Evolutionary conservation across 1,140 invertebrate genomes (phyloP).

Genomic region (Zaprionus nigranus): DNA sequence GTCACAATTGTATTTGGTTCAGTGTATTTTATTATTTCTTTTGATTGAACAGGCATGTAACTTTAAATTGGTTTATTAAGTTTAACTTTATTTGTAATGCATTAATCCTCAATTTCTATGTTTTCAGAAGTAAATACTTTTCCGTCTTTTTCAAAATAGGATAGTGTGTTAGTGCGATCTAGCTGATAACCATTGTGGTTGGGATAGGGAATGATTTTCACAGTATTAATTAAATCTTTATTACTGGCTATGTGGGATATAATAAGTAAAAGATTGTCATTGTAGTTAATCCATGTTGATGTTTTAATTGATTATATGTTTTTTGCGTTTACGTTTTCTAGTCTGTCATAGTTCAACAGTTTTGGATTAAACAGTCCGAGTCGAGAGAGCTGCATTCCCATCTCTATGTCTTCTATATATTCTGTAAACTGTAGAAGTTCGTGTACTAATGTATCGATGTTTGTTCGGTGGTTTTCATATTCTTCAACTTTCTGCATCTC

Average conservation of each 20-base stretch:
- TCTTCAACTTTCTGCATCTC: too few species aligned
- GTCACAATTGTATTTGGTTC: slow-evolving; percentile 6
- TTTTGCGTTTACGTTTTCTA: slow-evolving; percentile 1
- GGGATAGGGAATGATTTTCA: background rate
- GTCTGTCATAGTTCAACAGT: slow-evolving; percentile 4
- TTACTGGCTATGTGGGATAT: slow-evolving; percentile 11
- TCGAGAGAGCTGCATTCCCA: background rate
- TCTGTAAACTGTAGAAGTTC: too few species aligned
- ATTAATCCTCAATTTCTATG: background rate
- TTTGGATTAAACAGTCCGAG: slow-evolving; percentile 8
- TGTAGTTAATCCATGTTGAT: background rate
- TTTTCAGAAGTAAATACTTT: background rate
- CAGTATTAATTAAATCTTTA: background rate
- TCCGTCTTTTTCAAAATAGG: background rate
- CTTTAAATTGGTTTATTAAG: too few species aligned
- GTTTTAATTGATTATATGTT: slow-evolving; percentile 14
- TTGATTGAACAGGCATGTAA: background rate
- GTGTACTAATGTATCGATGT: too few species aligned
- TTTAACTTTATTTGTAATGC: background rate
- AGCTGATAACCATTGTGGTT: background rate
- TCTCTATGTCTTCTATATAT: slow-evolving; percentile 9
- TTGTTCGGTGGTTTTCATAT: too few species aligned
- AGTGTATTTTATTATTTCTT: slow-evolving; percentile 12
- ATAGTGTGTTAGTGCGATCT: background rate
- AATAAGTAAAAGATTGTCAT: background rate